Base-by-base conservation (phyloP, 2,113 vertebrate genomes). In the Bubalus kerabau region DNA sequence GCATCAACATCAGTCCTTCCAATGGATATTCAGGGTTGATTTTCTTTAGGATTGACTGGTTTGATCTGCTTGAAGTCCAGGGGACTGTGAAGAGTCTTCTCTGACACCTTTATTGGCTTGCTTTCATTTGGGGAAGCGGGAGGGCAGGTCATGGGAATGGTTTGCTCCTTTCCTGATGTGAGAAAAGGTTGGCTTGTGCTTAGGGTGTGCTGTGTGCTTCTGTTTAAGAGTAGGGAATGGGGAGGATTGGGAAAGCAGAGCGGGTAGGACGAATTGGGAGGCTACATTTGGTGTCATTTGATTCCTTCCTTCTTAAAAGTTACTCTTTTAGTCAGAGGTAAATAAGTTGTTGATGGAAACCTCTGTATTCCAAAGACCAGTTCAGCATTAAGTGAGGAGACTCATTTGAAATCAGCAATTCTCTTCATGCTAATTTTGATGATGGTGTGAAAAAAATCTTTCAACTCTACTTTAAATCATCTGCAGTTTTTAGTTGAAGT, bases 401-500 rank as follows among this genome's bases (percentile, higher is more conserved):
- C 50, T 86, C 2, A 30, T 90, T 87, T 81, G 56, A 26, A 96
- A 90, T 84, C 28, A 16, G 4, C 83, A 78, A 2, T 86, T 40
- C 71, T 87, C 3, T 24, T 30, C 46, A 56, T 32, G 28, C 50
- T 90, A 92, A 60, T 57, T 97, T 91, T 90, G 82, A 64, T 84
- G 24, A 21, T 56, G 48, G 32, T 87, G 52, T 21, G 40, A 78
- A 52, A 90, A 76, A 93, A 76, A 15, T 91, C 2, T 26, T 60
- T 94, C 87, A 85, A 50, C 5, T 57, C 26, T 94, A 56, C 52
- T 16, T 56, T 94, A 26, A 87, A 13, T 62, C n/a, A 81, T 7
- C 1, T 48, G 3, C 87, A 76, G 71, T 36, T 94, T 91, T 96
- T 62, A 64, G 94, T 96, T 94, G 93, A 96, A 96, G 36, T 36